phyloP scores from a whole-genome alignment of 2,888 invertebrate species.

The Protonemura montana region DNA sequence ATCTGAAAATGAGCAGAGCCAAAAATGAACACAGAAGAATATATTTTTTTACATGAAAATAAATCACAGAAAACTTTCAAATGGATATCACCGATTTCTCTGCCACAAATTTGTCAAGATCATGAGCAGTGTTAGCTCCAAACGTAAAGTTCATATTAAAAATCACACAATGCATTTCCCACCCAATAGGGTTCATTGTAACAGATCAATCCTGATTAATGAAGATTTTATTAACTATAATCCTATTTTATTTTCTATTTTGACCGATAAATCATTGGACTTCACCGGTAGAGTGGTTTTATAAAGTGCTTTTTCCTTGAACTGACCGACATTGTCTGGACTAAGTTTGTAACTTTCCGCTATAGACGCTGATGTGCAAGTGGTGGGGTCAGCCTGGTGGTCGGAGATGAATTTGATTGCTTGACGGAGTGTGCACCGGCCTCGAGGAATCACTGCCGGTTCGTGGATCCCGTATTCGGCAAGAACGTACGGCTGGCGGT shows the following conservation, averaged over 20 bases:
- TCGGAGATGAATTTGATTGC: constrained; percentile 71
- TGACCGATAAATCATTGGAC: too few species aligned
- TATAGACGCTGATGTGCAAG: constrained; percentile 67
- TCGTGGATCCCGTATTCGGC: constrained; percentile 76
- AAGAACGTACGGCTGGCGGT: constrained; percentile 62
- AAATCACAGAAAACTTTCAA: too few species aligned
- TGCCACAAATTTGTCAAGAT: too few species aligned
- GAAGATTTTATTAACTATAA: too few species aligned
- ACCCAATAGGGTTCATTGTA: too few species aligned
- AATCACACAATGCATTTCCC: too few species aligned
- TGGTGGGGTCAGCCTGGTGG: constrained; percentile 68
- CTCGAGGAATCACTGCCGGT: constrained; percentile 67
- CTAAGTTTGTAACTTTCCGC: constrained; percentile 75
- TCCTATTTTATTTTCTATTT: too few species aligned
- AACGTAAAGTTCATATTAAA: too few species aligned
- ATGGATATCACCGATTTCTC: too few species aligned
- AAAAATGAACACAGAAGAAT: constrained; percentile 17
- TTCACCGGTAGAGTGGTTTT: too few species aligned
- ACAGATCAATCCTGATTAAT: too few species aligned
- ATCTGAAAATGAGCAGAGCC: constrained; percentile 48
- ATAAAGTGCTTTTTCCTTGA: not conserved
- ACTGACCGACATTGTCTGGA: constrained; percentile 56
- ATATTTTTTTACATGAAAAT: not conserved
- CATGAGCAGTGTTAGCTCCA: too few species aligned
- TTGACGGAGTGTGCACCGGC: constrained; percentile 71